Base-by-base conservation (phyloP, 2,113 vertebrate genomes). In the Drymodes brunneopygia region DNA sequence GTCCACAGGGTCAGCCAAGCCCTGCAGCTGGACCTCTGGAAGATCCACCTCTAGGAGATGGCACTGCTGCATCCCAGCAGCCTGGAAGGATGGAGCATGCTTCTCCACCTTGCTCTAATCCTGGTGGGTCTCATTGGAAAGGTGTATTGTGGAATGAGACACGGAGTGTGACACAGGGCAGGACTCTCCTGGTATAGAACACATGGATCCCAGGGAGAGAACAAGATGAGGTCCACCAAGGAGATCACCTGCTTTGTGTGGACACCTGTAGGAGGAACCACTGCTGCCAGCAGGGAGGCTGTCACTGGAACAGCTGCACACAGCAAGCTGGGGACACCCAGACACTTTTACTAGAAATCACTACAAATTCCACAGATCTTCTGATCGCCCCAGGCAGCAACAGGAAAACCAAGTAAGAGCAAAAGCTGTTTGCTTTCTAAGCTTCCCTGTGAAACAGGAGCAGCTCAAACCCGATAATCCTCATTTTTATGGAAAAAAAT, bases 91-190 rank as follows among this genome's bases (percentile, higher is more conserved):
- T 29, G 36, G 53, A 64, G 50, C 7, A 14, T 6, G 28, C 38
- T 61, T 69, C 69, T 77, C 31, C 31, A 51, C 22, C 31, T 40
- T 1, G 3, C 38, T 74, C 38, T 38, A 18, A 36, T 38, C 0
- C 0, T 38, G 35, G 36, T 29, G 27, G 69, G 56, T 74, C 18
- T 81, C 31, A 21, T 60, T n/a, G 66, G 65, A 36, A 73, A 36
- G 12, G 11, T 0, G 0, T 1, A 11, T 1, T 35, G 72, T 45
- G 64, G 45, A 61, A 48, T 0, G 1, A 62, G 31, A 93, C 22
- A 4, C 1, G 2, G n/a, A 9, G 19, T 2, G 8, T 40, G 75
- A 40, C 54, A 60, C 6, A 28, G 28, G 51, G 42, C 45, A 81
- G 25, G 42, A 77, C 15, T 10, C 24, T 81, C 35, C 77, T 53